These are phyloP conservation scores for Agelas oroides DNA, from an alignment of 37 sponge, comb jelly and placozoan species.

Conservation along the genomic window DNA sequence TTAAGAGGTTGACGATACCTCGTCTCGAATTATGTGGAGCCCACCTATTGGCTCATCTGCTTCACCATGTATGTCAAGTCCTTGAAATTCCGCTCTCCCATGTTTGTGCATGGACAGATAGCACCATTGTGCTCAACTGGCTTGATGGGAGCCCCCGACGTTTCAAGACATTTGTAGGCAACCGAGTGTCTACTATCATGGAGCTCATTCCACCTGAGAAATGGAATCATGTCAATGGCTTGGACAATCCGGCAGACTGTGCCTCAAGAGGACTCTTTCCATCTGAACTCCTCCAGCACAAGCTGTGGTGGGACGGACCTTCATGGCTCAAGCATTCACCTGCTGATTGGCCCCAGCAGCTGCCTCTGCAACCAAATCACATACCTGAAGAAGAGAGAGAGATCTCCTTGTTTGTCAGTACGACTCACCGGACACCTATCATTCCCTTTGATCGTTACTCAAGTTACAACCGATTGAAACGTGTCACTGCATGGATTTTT, in stretches of 20 bases:
- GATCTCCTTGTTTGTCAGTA: background rate
- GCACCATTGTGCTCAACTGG: constrained; percentile 54
- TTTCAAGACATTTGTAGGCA: constrained; percentile 46
- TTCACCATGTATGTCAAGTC: constrained; percentile 8
- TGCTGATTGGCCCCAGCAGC: constrained; percentile 22
- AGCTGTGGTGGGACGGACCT: constrained; percentile 30
- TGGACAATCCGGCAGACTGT: constrained; percentile 46
- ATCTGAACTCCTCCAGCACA: constrained; percentile 5
- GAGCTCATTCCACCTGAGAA: constrained; percentile 9
- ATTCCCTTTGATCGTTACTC: constrained; percentile 31
- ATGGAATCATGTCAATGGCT: constrained; percentile 18
- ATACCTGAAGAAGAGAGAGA: background rate
- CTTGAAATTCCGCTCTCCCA: constrained; percentile 2
- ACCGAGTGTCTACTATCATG: constrained; percentile 11
- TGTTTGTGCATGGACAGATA: constrained; percentile 54
- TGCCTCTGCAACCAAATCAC: background rate
- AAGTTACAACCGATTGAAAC: constrained; percentile 16
- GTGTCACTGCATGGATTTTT: constrained; percentile 34
- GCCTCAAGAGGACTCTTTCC: constrained; percentile 21
- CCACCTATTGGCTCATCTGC: constrained; percentile 22
- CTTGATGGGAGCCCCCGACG: no score
- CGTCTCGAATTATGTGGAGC: constrained; percentile 36
- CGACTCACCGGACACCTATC: background rate
- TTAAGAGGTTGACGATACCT: constrained; percentile 38
- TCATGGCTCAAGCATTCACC: constrained; percentile 21